Percentiles rank a stretch among this genome's conserved stretches.
These are phyloP conservation scores for Hydropsyche tenuis DNA, from an alignment of 1,140 invertebrate genomes.

Conservation along the genomic window DNA sequence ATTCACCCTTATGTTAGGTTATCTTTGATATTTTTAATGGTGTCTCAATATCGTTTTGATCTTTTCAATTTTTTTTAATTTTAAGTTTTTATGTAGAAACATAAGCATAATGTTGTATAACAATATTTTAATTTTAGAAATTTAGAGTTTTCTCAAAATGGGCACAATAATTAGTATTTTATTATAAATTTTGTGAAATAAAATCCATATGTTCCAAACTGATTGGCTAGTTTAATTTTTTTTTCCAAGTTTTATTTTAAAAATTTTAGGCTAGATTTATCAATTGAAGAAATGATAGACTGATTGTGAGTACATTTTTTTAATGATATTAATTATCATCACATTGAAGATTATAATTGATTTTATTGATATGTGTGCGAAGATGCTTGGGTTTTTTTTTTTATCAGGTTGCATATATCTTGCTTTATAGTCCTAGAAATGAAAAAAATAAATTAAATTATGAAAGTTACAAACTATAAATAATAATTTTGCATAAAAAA, in stretches of 20 bases:
- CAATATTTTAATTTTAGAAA: not conserved
- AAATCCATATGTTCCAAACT: no score
- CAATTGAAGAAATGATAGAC: no score
- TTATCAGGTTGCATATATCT: slow-evolving; percentile 40
- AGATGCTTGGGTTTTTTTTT: slow-evolving; percentile 40
- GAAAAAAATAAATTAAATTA: slow-evolving; percentile 1
- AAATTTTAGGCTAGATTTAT: no score
- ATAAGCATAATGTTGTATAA: not conserved
- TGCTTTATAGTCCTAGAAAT: slow-evolving; percentile 46
- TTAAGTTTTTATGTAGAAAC: not conserved
- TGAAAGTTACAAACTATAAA: not conserved
- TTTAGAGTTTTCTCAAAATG: not conserved
- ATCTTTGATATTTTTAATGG: no score
- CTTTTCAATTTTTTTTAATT: no score
- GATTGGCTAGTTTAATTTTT: no score
- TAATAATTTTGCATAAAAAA: not conserved
- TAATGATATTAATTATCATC: no score
- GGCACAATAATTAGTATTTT: not conserved
- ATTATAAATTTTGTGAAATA: not conserved
- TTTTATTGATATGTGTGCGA: slow-evolving; percentile 31
- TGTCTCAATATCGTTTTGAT: no score
- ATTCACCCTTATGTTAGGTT: no score
- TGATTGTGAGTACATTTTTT: no score
- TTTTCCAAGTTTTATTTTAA: no score
- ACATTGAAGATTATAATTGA: no score